phyloP scores from a whole-genome alignment of 1,140 invertebrate genomes.

The Ericerus pela region DNA sequence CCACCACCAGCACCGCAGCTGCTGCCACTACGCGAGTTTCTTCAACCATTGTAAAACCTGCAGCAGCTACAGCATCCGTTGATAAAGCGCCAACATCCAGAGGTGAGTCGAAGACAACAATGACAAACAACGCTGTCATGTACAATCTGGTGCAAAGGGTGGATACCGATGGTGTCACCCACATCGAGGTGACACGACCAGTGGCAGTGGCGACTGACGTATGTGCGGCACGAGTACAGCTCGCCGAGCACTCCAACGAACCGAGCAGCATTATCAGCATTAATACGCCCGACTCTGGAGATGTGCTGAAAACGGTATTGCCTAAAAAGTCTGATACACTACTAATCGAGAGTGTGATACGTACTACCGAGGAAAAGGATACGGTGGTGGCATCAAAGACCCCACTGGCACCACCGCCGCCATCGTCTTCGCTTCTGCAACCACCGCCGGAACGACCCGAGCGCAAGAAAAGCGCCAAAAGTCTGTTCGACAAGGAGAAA shows the following conservation, averaged over 20 bases:
- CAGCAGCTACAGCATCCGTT: background rate
- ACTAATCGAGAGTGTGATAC: constrained; percentile 14
- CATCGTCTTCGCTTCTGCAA: no score
- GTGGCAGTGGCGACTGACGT: background rate
- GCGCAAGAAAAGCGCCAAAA: constrained; percentile 17
- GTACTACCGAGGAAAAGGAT: background rate
- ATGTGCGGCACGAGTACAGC: background rate
- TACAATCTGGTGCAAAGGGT: constrained; percentile 24
- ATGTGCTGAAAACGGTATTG: constrained; percentile 9
- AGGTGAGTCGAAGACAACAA: background rate
- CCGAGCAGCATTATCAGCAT: constrained; percentile 26
- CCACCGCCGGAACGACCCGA: constrained; percentile 22
- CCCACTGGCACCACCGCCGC: no score
- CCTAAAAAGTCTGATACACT: background rate
- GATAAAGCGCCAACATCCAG: background rate
- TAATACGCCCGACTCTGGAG: constrained; percentile 21
- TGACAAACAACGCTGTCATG: constrained; percentile 10
- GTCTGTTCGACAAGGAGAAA: background rate
- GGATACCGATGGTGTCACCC: constrained; percentile 24
- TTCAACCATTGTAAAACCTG: background rate
- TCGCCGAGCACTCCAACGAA: constrained; percentile 1
- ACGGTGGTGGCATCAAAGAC: constrained; percentile 7
- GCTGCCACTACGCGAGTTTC: background rate
- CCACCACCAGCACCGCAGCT: background rate
- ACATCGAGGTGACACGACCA: constrained; percentile 23